Base-by-base conservation (phyloP, 2,888 invertebrate species). In the Drosophila meridionalis region DNA sequence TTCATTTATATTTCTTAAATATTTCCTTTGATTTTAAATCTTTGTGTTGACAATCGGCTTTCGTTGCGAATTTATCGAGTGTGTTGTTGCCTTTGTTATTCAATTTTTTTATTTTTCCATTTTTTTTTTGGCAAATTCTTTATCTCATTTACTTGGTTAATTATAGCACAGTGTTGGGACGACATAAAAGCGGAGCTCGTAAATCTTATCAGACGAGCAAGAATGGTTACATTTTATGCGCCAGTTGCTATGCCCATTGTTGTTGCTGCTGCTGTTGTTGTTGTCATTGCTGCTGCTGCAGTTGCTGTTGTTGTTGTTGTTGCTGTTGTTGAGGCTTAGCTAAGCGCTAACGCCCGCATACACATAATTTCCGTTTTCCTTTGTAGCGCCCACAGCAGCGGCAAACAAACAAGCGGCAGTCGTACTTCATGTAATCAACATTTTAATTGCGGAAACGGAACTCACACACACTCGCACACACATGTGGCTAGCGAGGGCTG, bases 371-470 rank as follows among this genome's bases (percentile, higher is more conserved):
- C 88, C 88, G 88, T 78, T 87, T 86, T 84, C 82, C 89, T 86
- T 86, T 89, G 85, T 86, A 63, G 74, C 85, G 69, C 87, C 82
- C 75, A 82, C 78, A 80, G 86, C 74, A 72, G 68, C 66, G 66
- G 57, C 65, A 63, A 71, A 78, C 78, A 45, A 50, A 84, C 84
- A 84, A 89, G 87, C 89, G 85, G 89, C 85, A 87, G 87, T 85
- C 85, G 85, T 87, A 85, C 85, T 89, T 85, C 85, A 85, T 89
- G 85, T 85, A 85, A 85, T 85, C 85, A 85, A 89, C 90, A 88
- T 89, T 89, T 87, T 87, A 88, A 90, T 88, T 90, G 90, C 90
- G 90, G 87, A 89, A 87, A 80, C 90, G 88, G 87, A 90, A 88
- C 89, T 89, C 85, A 59, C 82, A 87, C 89, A 82, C 64, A 8